These are phyloP conservation scores for Seriola dumerili DNA, from an alignment of 2,113 vertebrate species.

Conservation along the genomic window DNA sequence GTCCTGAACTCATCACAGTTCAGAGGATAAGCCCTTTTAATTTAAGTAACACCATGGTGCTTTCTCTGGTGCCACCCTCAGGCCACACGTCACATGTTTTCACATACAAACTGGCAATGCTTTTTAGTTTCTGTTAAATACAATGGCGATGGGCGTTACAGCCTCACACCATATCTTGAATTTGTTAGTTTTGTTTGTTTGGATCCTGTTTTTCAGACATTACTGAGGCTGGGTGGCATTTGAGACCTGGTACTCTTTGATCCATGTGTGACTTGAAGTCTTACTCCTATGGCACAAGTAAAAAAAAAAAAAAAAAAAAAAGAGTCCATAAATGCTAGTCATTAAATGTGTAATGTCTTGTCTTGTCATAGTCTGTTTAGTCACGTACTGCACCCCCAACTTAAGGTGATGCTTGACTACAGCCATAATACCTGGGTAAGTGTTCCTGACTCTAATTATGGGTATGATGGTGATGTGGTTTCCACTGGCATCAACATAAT, in stretches of 20 bases:
- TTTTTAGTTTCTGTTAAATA: not conserved
- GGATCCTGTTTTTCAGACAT: not conserved
- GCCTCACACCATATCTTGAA: not conserved
- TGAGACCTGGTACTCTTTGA: slow-evolving; percentile 18
- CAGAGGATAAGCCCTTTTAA: not conserved
- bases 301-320: not conserved
- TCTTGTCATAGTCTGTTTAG: slow-evolving; percentile 59
- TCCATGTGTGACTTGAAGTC: not conserved
- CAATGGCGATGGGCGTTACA: not conserved
- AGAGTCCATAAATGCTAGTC: slow-evolving; percentile 37
- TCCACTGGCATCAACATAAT: slow-evolving; percentile 33
- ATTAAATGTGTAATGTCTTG: slow-evolving; percentile 71
- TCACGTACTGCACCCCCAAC: slow-evolving; percentile 25
- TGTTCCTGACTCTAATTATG: slow-evolving; percentile 56
- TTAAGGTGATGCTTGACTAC: slow-evolving; percentile 41
- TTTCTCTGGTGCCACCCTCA: slow-evolving; percentile 34
- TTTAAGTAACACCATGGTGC: not conserved
- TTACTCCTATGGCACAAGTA: slow-evolving; percentile 14
- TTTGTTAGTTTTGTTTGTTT: not conserved
- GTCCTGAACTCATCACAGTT: not conserved
- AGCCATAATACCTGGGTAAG: slow-evolving; percentile 58
- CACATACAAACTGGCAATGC: not conserved
- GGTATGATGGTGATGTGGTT: slow-evolving; percentile 35
- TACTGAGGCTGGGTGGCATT: not conserved
- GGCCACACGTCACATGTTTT: not conserved